Conservation (phyloP, 1,140 invertebrate species). For the Physella acuta region DNA sequence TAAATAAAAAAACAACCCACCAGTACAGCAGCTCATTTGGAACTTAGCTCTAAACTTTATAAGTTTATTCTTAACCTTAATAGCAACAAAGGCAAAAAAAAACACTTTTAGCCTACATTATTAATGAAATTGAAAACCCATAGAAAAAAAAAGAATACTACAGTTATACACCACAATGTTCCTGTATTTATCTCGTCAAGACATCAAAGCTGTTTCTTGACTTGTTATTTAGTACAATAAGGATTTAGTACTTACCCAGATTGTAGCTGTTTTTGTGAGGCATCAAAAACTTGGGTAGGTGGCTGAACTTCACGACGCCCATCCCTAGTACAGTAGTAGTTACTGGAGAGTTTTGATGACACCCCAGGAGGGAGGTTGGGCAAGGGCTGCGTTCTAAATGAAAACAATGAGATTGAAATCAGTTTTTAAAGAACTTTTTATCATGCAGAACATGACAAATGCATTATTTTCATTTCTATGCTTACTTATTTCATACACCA, state of each 20-base stretch:
- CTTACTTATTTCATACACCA: not conserved
- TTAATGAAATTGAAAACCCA: not conserved
- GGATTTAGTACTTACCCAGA: not conserved
- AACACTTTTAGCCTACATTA: not conserved
- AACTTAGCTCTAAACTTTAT: not conserved
- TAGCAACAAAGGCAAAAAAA: not conserved
- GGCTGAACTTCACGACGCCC: constrained; percentile 72
- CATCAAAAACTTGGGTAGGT: constrained; percentile 56
- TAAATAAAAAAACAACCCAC: not conserved
- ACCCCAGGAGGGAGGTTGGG: constrained; percentile 76
- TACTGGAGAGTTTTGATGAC: constrained; percentile 71
- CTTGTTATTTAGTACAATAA: not conserved
- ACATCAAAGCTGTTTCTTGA: not conserved
- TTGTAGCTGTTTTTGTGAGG: not conserved
- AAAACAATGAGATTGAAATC: constrained; percentile 6
- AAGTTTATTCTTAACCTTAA: not conserved
- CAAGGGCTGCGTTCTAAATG: constrained; percentile 68
- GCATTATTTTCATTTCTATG: not conserved
- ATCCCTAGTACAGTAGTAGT: constrained; percentile 81
- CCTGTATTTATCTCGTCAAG: not conserved
- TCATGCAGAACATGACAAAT: no score
- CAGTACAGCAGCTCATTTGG: not conserved
- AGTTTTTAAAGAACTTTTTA: not conserved
- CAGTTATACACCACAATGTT: not conserved
- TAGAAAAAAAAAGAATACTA: not conserved